Base-by-base conservation (phyloP, 2,888 invertebrate genomes). In the Caenorhabditis japonica region DNA sequence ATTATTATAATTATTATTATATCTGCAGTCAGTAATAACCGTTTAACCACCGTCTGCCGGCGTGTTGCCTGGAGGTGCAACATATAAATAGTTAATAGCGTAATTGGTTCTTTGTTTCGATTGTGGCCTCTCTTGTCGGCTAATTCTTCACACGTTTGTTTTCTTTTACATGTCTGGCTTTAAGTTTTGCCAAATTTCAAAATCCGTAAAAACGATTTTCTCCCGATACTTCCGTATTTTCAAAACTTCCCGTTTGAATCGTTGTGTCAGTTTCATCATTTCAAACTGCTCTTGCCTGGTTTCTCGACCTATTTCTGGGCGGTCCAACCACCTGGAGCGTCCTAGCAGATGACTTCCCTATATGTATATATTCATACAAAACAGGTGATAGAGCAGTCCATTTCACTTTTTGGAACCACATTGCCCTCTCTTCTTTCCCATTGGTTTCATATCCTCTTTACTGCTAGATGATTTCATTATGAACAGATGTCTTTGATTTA, bases 51-150 rank as follows among this genome's bases (percentile, higher is more conserved):
- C 56, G 56, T 51, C 56, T 56, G 66, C 55, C 30, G n/a, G n/a
- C n/a, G 5, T 30, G 30, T 30, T 10, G 30, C 30, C 47, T 55
- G 41, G 39, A 38, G 49, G 64, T 56, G 64, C 64, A 55, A 55
- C 55, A 70, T 62, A 58, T 71, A 62, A 62, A 71, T 71, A 58
- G 58, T 71, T 52, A 58, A 72, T 72, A 36, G 27, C 53, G 47
- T 72, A 72, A 72, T 72, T 72, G 59, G n/a, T 53, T 64, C 59
- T 62, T 72, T 72, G 72, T 72, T 72, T 64, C 46, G 46, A n/a
- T 27, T 46, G 38, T 49, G 64, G 64, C 49, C 64, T 56, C 41
- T 27, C 33, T 51, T 56, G 56, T 56, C 56, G 56, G 56, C 56
- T 36, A 17, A 38, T 27, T 19, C 44, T 25, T 30, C 44, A n/a